Conservation (phyloP, 2,797 vertebrate genomes). For the Miichthys miiuy region DNA sequence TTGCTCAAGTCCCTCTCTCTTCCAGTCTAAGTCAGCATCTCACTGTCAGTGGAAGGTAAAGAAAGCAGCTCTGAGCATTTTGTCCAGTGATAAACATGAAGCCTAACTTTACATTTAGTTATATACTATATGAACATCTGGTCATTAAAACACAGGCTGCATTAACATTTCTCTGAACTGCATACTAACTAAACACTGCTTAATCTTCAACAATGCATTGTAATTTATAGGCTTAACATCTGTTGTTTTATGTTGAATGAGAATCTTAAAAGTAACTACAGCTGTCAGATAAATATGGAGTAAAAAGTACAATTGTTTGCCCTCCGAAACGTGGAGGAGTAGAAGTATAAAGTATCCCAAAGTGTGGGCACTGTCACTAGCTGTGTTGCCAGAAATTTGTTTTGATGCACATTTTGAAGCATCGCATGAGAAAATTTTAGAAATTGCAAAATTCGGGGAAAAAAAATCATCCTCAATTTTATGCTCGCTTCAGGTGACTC, state of each 20-base stretch:
- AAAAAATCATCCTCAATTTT: no score
- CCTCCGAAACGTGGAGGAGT: not conserved
- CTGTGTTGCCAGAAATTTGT: no score
- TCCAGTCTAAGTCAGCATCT: not conserved
- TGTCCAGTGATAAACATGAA: not conserved
- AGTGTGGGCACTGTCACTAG: no score
- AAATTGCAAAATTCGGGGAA: no score
- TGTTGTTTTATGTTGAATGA: not conserved
- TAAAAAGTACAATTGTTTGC: not conserved
- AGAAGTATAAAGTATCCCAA: not conserved
- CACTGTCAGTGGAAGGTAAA: not conserved
- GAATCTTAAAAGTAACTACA: not conserved
- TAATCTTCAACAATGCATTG: not conserved
- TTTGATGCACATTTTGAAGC: no score
- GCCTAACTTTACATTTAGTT: not conserved
- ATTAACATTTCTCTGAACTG: not conserved
- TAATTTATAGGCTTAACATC: not conserved
- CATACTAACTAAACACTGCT: not conserved
- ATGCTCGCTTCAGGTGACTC: no score
- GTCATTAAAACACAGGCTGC: not conserved
- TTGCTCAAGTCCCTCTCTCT: not conserved
- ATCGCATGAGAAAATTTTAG: no score
- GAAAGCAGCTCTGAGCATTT: not conserved
- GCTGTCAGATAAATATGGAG: not conserved
- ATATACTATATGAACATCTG: not conserved